phyloP scores from a whole-genome alignment of 2,888 invertebrate genomes.

The Lathronympha strigana region DNA sequence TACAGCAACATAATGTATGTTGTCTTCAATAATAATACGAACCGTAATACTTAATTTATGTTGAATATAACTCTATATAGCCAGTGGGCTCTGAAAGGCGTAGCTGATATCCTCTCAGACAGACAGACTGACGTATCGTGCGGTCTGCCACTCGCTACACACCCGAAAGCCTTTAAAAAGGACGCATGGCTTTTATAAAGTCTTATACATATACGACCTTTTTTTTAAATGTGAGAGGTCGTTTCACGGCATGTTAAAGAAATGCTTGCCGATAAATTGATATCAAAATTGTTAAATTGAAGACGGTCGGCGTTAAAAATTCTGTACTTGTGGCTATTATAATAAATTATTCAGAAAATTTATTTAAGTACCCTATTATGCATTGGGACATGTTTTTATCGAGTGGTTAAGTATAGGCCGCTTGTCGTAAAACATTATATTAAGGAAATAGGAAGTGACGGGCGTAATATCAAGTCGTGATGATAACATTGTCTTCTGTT shows the following conservation, averaged over 20 bases:
- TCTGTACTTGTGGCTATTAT: conserved; percentile 28
- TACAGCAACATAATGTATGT: background rate
- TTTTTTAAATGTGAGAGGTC: background rate
- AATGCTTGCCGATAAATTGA: conserved; percentile 40
- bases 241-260: conserved; percentile 39
- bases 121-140: conserved; percentile 50
- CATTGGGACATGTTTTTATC: conserved; percentile 3
- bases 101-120: conserved; percentile 52
- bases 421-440: background rate
- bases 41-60: conserved; percentile 20
- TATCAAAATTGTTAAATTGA: conserved; percentile 31
- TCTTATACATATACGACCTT: background rate
- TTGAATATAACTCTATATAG: conserved; percentile 44
- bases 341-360: conserved; percentile 32
- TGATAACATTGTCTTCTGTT: too few species aligned
- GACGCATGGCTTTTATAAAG: background rate
- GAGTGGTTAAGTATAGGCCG: conserved; percentile 20
- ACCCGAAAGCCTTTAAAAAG: background rate
- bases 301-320: conserved; percentile 26
- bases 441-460: conserved; percentile 16
- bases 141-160: conserved; percentile 50
- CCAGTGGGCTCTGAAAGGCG: conserved; percentile 55
- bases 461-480: too few species aligned
- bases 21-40: background rate
- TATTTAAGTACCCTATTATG: conserved; percentile 28